Evolutionary conservation across 2,797 vertebrate genomes (phyloP), one percentile per base, ranked within the genome.

Genomic region (Tachyglossus aculeatus): DNA sequence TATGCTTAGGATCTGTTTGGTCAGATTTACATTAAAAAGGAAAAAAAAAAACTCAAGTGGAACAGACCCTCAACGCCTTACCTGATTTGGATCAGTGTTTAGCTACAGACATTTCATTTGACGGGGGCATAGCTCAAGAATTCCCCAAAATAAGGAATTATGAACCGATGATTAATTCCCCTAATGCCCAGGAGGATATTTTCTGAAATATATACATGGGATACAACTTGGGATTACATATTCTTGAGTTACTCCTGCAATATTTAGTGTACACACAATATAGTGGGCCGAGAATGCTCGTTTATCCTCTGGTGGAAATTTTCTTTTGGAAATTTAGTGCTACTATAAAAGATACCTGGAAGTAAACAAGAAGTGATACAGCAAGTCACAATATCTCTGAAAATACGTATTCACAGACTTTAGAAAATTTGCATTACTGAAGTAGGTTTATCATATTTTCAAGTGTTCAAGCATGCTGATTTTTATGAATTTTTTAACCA

Each of bases 151-250:
- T 32, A 58, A 78, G 58, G 63, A 0, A 58, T 33, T 71, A 34
- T 65, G 78, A 77, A 59, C 63, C 74, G 61, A 68, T 70, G 78
- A 55, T 67, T 53, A 74, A 34, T 67, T 84, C 44, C 54, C 56
- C 77, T 67, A 76, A 60, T 27, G 75, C 9, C 45, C 47, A n/a
- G 38, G 9, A 19, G 16, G 9, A 37, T 10, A 40, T 18, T 29
- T 31, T 71, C 57, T 40, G 15, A 38, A 40, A 38, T 41, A 45
- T 0, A 0, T 1, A 10, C 18, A 31, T 18, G 62, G 65, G 59
- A 27, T 48, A 9, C 31, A 29, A 65, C 33, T 56, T 4, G 54
- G 70, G 29, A 36, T 51, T 50, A 59, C 24, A 1, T 4, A 1
- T 34, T 54, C 45, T 36, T 33, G 39, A 33, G 14, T 71, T 57